These are phyloP conservation scores for Perithous albicinctus DNA, from an alignment of 2,888 invertebrate species.

Conservation along the genomic window DNA sequence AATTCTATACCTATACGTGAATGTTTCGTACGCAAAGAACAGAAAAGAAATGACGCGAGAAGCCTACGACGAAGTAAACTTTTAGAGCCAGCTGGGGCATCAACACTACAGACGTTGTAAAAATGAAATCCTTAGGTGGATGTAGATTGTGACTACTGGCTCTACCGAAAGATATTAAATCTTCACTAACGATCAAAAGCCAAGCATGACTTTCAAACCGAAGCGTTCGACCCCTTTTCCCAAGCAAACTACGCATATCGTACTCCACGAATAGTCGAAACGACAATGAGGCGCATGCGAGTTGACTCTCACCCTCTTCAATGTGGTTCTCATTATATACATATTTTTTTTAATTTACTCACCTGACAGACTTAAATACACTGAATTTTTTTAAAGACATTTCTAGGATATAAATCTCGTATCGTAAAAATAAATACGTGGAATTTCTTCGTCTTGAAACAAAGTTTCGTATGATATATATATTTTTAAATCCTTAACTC, in stretches of 20 bases:
- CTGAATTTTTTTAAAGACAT: no score
- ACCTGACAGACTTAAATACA: no score
- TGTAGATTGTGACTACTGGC: conserved; percentile 2
- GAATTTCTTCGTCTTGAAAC: no score
- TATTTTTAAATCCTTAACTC: no score
- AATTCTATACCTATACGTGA: conserved; percentile 1
- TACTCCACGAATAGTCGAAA: background rate
- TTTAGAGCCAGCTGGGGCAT: conserved; percentile 36
- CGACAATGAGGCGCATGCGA: no score
- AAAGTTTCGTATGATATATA: no score
- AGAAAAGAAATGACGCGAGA: conserved; percentile 38
- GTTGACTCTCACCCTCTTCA: no score
- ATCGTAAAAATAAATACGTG: no score
- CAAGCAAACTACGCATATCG: background rate
- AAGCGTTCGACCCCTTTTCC: conserved; percentile 16
- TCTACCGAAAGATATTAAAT: conserved; percentile 48
- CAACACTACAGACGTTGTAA: conserved; percentile 16
- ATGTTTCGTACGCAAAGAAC: conserved; percentile 29
- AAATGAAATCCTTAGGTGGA: background rate
- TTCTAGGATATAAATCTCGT: no score
- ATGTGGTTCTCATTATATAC: background rate
- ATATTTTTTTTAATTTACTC: no score
- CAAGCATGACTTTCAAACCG: background rate
- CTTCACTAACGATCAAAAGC: conserved; percentile 54
- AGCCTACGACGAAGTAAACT: conserved; percentile 47